Evolutionary conservation across 2,888 invertebrate genomes (phyloP).

Genomic region (Sepioteuthis lessoniana): DNA sequence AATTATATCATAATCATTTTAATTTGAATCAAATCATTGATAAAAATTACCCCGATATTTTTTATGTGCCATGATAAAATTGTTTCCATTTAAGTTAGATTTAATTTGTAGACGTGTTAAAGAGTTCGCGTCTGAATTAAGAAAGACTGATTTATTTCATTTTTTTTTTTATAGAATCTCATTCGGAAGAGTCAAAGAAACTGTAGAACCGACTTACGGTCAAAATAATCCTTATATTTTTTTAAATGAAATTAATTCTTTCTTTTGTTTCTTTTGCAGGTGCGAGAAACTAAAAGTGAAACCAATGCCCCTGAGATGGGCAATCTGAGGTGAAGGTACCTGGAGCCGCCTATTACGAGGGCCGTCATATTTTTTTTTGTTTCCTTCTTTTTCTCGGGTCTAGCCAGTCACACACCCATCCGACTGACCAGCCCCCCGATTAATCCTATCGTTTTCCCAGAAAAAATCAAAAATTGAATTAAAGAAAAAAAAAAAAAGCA

Average conservation of each 20-base stretch:
- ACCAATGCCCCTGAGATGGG: neutral
- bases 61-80: no score
- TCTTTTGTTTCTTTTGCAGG: neutral
- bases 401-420: slow-evolving; percentile 33
- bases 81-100: no score
- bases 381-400: neutral
- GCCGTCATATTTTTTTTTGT: neutral
- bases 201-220: no score
- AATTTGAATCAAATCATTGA: no score
- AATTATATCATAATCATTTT: no score
- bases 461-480: neutral
- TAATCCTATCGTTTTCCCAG: neutral
- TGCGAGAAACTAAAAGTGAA: neutral
- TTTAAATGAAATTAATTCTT: neutral
- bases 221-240: neutral
- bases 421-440: slow-evolving; percentile 17
- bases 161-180: no score
- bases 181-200: no score
- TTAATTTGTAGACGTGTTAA: no score
- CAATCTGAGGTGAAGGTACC: neutral
- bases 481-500: neutral
- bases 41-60: no score
- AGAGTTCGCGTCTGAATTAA: no score
- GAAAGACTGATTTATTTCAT: no score
- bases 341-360: neutral